Conservation (phyloP, 2,888 invertebrate species). For the Drosophila yooni region DNA sequence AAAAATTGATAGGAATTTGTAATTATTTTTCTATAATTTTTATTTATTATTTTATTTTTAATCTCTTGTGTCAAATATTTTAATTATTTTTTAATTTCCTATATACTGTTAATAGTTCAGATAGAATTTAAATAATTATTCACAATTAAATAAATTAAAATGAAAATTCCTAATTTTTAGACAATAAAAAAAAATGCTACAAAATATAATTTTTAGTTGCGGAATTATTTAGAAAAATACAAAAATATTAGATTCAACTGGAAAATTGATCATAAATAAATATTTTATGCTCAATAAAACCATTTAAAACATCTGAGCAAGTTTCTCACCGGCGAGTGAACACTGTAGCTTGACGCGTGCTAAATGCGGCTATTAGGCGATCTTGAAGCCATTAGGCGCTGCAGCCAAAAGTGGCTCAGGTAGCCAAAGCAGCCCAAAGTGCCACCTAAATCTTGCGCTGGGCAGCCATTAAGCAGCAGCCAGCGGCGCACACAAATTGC, state of each 20-base stretch:
- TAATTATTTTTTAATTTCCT: no score
- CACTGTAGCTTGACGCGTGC: conserved; percentile 62
- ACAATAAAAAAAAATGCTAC: neutral
- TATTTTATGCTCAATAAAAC: neutral
- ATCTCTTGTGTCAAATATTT: neutral
- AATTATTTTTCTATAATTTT: neutral
- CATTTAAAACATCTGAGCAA: neutral
- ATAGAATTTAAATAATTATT: neutral
- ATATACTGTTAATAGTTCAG: neutral
- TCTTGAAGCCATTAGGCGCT: conserved; percentile 40
- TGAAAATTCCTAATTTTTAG: neutral
- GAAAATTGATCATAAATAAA: neutral
- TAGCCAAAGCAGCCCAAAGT: conserved; percentile 54
- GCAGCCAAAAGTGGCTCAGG: conserved; percentile 26
- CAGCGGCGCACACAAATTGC: conserved; percentile 3
- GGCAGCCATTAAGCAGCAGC: conserved; percentile 47
- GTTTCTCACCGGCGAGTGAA: neutral
- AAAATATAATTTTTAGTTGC: neutral
- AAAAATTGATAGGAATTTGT: neutral
- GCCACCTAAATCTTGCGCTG: conserved; percentile 40
- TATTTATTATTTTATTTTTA: neutral
- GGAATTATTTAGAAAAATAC: neutral
- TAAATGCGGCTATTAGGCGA: conserved; percentile 70
- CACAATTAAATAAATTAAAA: neutral
- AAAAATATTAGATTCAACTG: neutral